Evolutionary conservation across 2,113 vertebrate genomes (phyloP).

Genomic region (Nothocercus nigrocapillus): DNA sequence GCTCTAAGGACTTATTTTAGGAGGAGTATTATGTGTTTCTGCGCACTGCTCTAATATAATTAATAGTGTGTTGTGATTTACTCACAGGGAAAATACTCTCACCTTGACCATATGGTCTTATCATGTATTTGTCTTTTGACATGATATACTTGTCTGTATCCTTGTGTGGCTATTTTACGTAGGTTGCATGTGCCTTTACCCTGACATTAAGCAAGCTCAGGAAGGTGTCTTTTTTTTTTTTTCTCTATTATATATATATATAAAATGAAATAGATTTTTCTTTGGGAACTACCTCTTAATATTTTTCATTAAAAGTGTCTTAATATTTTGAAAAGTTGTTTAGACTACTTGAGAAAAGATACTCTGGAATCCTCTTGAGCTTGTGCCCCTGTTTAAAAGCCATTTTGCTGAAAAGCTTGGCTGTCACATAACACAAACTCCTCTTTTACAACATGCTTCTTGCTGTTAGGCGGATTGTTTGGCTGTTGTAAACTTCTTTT

Average conservation of each 20-base stretch:
- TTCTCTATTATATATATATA: background rate
- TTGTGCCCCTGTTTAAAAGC: background rate
- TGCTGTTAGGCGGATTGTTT: slow-evolving; percentile 22
- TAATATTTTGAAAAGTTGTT: background rate
- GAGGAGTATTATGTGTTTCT: background rate
- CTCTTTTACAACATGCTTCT: slow-evolving; percentile 26
- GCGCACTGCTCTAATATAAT: background rate
- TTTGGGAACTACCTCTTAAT: background rate
- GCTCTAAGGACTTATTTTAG: background rate
- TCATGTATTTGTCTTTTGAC: background rate
- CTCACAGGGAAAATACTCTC: background rate
- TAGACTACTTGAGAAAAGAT: background rate
- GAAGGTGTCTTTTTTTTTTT: background rate
- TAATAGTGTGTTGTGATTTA: background rate
- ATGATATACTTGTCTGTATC: background rate
- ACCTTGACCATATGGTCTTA: background rate
- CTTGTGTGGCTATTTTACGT: background rate
- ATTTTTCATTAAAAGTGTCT: background rate
- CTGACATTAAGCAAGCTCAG: background rate
- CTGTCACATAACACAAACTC: background rate
- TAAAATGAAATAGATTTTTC: background rate
- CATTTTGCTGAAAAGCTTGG: slow-evolving; percentile 14
- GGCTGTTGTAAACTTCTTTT: slow-evolving; percentile 22
- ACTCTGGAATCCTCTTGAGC: background rate
- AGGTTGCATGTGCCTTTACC: background rate